Evolutionary conservation across 2,888 invertebrate species (phyloP), one percentile per base, ranked within the genome.

Genomic region (Lycophotia porphyrea): DNA sequence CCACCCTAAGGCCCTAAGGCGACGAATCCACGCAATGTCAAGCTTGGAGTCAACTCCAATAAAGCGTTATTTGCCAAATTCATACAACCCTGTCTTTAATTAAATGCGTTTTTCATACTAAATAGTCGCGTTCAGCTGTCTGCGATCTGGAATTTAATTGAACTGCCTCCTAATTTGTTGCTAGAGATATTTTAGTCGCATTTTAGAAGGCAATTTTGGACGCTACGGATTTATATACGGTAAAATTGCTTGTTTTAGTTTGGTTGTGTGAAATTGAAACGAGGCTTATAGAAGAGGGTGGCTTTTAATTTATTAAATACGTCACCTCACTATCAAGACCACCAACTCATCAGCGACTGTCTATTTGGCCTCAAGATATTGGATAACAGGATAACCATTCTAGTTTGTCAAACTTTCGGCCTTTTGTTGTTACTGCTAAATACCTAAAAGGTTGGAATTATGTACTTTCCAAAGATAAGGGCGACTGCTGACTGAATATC

Each of bases 51-150:
- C 68, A 84, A 73, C 71, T 74, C 82, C 82, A 85, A 88, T 89
- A 87, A 88, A 88, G 87, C 84, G 78, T 86, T 88, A 88, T 88
- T 88, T 84, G 78, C 85, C 85, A 78, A 87, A 88, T 89, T 89
- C 86, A 89, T 86, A 86, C 83, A 88, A 87, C 86, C 67, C 74
- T 80, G 84, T 83, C 79, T 90, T 90, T 90, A 92, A 91, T 91
- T 89, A 90, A 91, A 91, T 87, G 84, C 85, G 84, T 87, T 90
- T 89, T 87, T 87, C 87, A 88, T 86, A 87, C 85, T 71, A 77
- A 85, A 86, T 84, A 76, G 71, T 78, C 80, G 84, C 86, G 80
- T 85, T 79, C 74, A 81, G 68, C 82, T 84, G 82, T 69, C 72
- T 84, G 68, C 71, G 71, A 74, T 82, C 73, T 76, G 82, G 80